Percentiles rank a stretch among this genome's conserved stretches.
Evolutionary conservation across 2,888 invertebrate species (phyloP).

Genomic region (Pachydiplax longipennis): DNA sequence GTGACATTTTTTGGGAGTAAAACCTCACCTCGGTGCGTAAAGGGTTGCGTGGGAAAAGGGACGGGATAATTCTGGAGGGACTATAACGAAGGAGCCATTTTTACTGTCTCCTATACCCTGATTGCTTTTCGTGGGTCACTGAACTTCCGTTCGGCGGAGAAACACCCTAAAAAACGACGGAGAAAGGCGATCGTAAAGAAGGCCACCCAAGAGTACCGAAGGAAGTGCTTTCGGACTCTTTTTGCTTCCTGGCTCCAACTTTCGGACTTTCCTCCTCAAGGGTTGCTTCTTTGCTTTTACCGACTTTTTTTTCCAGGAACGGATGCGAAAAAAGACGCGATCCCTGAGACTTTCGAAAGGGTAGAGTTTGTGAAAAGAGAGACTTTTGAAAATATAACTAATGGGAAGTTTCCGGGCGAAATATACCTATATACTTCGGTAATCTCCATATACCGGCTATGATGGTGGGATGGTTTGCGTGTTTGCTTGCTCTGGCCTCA

Average conservation of each 20-base stretch:
- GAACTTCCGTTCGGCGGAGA: background rate
- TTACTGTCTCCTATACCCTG: background rate
- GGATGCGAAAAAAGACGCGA: background rate
- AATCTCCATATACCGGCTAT: no score
- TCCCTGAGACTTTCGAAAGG: background rate
- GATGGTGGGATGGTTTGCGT: no score
- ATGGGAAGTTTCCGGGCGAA: no score
- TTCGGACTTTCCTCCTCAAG: background rate
- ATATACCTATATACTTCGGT: no score
- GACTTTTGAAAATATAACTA: no score
- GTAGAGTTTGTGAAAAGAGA: no score
- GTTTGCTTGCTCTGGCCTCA: no score
- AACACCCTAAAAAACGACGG: background rate
- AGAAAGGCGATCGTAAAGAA: background rate
- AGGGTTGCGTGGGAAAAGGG: background rate
- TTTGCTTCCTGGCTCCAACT: background rate
- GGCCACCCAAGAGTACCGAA: background rate
- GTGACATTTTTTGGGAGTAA: background rate
- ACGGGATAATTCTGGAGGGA: background rate
- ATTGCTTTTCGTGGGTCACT: background rate
- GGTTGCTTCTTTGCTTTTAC: background rate
- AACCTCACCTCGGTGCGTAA: background rate
- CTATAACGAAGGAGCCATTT: background rate
- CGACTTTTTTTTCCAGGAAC: background rate
- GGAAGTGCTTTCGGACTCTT: background rate